phyloP scores from a whole-genome alignment of 2,113 vertebrate species.

The Silurus glanis region DNA sequence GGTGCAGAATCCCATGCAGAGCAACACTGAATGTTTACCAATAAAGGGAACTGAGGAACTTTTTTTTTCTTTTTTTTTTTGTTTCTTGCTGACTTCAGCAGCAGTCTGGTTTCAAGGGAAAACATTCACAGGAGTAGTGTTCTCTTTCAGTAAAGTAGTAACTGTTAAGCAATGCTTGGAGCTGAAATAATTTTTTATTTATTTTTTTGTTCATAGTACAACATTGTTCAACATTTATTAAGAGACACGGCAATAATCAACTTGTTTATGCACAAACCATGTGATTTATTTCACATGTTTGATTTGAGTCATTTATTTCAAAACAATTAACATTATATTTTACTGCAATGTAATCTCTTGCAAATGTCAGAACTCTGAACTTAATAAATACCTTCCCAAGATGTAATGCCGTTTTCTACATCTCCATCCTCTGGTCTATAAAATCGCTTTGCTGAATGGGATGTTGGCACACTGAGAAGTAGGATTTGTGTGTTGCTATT shows the following conservation, averaged over 20 bases:
- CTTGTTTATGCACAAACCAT: neutral
- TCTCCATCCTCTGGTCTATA: conserved; percentile 76
- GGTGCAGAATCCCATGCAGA: neutral
- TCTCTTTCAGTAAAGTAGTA: neutral
- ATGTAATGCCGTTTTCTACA: conserved; percentile 72
- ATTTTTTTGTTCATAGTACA: conserved; percentile 7
- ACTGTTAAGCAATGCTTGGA: neutral
- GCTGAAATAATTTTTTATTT: neutral
- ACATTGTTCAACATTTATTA: neutral
- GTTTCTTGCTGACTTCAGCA: neutral
- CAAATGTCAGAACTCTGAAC: conserved; percentile 54
- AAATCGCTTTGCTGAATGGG: conserved; percentile 72
- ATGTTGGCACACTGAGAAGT: conserved; percentile 65
- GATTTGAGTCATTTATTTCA: conserved; percentile 16
- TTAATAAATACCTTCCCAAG: conserved; percentile 70
- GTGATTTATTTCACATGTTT: conserved; percentile 39
- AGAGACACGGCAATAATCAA: neutral
- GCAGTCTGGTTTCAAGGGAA: neutral
- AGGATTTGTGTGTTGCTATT: conserved; percentile 63
- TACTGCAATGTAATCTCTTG: neutral
- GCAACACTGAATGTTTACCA: neutral
- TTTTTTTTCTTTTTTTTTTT: neutral
- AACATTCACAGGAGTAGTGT: neutral
- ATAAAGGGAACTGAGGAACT: neutral
- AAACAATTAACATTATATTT: neutral